These are phyloP conservation scores for Protodeltote pygarga DNA, from an alignment of 2,888 invertebrate genomes.

Conservation along the genomic window DNA sequence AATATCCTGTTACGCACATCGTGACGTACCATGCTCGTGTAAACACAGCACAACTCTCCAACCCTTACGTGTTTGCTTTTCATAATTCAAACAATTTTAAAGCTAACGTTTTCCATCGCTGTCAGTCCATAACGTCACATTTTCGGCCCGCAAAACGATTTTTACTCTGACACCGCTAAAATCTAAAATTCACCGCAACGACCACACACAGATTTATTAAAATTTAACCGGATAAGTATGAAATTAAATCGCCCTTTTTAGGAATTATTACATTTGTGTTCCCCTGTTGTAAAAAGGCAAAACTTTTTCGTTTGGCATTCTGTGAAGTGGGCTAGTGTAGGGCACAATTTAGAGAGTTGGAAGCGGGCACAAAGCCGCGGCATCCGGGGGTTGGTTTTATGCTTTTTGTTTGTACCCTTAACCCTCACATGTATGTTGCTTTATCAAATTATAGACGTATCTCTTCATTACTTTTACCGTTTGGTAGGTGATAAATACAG, in stretches of 20 bases:
- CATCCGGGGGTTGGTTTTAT: constrained; percentile 45
- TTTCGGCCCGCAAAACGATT: constrained; percentile 6
- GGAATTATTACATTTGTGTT: constrained; percentile 42
- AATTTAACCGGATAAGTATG: constrained; percentile 37
- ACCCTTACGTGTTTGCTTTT: background rate
- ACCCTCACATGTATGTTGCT: constrained; percentile 9
- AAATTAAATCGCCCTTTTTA: constrained; percentile 44
- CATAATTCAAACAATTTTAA: constrained; percentile 7
- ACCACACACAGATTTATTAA: constrained; percentile 40
- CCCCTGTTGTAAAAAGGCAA: constrained; percentile 33
- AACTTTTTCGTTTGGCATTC: constrained; percentile 48
- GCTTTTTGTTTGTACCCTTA: constrained; percentile 40
- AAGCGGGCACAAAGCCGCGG: constrained; percentile 40
- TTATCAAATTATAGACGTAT: constrained; percentile 28
- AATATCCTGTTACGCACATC: too few species aligned
- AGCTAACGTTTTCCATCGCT: background rate
- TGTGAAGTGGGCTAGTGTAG: constrained; percentile 35
- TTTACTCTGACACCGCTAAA: constrained; percentile 6
- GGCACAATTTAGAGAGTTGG: constrained; percentile 43
- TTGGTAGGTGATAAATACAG: too few species aligned
- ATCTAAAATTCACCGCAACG: constrained; percentile 10
- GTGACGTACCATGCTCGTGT: too few species aligned
- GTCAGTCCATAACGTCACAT: constrained; percentile 21
- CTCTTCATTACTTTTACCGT: constrained; percentile 26
- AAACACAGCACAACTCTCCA: background rate